These are phyloP conservation scores for Takifugu flavidus DNA, from an alignment of 2,113 vertebrate species.

Conservation along the genomic window DNA sequence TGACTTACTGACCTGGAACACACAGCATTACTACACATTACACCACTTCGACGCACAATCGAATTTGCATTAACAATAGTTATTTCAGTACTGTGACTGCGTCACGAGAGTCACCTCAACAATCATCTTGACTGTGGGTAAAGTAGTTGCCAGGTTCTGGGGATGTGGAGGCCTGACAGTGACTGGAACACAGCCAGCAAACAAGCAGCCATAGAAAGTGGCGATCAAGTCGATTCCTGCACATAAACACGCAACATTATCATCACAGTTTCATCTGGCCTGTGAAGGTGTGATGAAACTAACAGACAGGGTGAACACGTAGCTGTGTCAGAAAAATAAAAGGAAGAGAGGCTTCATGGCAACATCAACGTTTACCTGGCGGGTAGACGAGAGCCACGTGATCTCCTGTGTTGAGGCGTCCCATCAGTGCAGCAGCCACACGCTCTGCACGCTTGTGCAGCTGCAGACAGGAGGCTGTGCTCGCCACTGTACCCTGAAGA, in stretches of 20 bases:
- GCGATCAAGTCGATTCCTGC: constrained; percentile 92
- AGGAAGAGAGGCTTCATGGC: not conserved
- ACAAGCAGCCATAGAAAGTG: constrained; percentile 94
- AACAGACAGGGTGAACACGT: too few species aligned
- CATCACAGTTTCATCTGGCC: not conserved
- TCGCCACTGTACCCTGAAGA: constrained; percentile 85
- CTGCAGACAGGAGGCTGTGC: constrained; percentile 88
- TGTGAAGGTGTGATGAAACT: not conserved
- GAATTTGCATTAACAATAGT: too few species aligned
- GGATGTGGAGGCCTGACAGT: constrained; percentile 92
- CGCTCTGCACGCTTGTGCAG: constrained; percentile 92
- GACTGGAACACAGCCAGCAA: constrained; percentile 89
- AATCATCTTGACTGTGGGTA: constrained; percentile 97
- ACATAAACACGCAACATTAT: constrained; percentile 5
- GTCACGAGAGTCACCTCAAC: constrained; percentile 80
- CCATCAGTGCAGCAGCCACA: constrained; percentile 82
- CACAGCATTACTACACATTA: not conserved
- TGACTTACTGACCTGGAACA: constrained; percentile 90
- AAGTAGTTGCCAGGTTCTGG: constrained; percentile 89
- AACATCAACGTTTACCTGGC: constrained; percentile 79
- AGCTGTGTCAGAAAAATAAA: not conserved
- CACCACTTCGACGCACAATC: too few species aligned
- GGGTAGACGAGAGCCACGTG: constrained; percentile 93
- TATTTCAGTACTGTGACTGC: too few species aligned
- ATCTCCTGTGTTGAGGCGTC: constrained; percentile 85